phyloP scores from a whole-genome alignment of 1,140 invertebrate genomes.

The Pseudomyrmex pallidus region DNA sequence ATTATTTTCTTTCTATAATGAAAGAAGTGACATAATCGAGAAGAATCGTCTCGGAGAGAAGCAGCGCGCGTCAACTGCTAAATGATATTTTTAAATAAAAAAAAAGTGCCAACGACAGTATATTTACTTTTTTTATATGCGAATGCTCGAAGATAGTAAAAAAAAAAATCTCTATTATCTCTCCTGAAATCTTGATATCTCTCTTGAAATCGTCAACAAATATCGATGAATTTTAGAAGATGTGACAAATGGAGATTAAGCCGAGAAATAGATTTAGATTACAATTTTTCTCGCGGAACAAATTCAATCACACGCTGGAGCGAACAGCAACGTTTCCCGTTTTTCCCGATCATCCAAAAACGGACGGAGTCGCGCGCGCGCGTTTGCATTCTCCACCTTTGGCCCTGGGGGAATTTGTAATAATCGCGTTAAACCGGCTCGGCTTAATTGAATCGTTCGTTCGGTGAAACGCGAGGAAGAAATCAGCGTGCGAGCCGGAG shows the following conservation, averaged over 20 bases:
- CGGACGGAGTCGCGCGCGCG: neutral
- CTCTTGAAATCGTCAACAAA: too few relatives aligned
- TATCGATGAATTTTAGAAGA: too few relatives aligned
- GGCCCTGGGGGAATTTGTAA: constrained; percentile 29
- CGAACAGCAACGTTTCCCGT: neutral
- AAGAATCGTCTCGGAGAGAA: neutral
- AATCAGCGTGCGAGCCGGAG: neutral
- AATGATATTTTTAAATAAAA: too few relatives aligned
- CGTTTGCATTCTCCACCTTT: neutral
- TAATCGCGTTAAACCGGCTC: constrained; percentile 28
- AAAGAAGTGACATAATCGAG: neutral
- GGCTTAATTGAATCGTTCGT: constrained; percentile 45
- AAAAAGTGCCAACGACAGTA: too few relatives aligned
- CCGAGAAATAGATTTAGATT: neutral
- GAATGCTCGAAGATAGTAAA: too few relatives aligned
- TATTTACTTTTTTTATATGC: too few relatives aligned
- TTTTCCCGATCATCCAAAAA: neutral
- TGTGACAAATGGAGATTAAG: neutral
- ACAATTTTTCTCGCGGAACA: neutral
- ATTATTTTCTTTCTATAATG: constrained; percentile 7
- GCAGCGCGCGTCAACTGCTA: too few relatives aligned
- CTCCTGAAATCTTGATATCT: too few relatives aligned
- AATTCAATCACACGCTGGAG: neutral
- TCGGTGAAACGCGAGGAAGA: constrained; percentile 19
- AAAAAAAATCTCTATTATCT: too few relatives aligned